A percentile compares a stretch with the other conserved stretches of the same genome.
phyloP scores from a whole-genome alignment of 1,140 invertebrate species.

The Cyclina sinensis region DNA sequence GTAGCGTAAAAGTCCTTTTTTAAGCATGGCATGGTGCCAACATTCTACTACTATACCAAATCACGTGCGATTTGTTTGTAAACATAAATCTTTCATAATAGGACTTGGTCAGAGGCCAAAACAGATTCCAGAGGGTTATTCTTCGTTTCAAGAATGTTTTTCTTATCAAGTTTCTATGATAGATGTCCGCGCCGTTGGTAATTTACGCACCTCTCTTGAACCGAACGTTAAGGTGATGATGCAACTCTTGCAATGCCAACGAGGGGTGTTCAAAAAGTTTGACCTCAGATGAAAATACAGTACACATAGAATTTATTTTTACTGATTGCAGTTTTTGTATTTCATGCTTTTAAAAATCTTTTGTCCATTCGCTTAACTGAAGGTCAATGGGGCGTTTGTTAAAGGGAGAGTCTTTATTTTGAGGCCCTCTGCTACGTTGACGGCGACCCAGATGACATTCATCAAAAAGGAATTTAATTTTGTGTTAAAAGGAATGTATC shows the following conservation, averaged over 20 bases:
- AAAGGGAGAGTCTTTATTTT: too few species aligned
- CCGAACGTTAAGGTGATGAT: neutral
- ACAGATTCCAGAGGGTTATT: neutral
- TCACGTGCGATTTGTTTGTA: constrained; percentile 20
- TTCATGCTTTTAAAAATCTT: too few species aligned
- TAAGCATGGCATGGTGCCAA: neutral
- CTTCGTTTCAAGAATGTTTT: neutral
- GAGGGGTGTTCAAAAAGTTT: neutral
- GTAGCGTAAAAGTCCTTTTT: too few species aligned
- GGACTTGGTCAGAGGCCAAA: neutral
- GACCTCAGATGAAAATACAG: too few species aligned
- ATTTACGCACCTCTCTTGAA: neutral
- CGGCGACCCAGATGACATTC: too few species aligned
- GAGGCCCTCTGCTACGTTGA: too few species aligned
- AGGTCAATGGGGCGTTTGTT: too few species aligned
- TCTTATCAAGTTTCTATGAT: neutral
- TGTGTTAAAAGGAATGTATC: too few species aligned
- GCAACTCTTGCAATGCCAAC: neutral
- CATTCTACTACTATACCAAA: neutral
- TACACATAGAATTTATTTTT: too few species aligned
- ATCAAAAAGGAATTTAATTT: too few species aligned
- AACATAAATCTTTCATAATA: neutral
- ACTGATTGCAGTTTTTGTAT: too few species aligned
- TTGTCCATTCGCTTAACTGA: too few species aligned
- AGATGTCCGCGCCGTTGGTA: neutral